Conservation (phyloP, 2,113 vertebrate genomes). For the Ondatra zibethicus region DNA sequence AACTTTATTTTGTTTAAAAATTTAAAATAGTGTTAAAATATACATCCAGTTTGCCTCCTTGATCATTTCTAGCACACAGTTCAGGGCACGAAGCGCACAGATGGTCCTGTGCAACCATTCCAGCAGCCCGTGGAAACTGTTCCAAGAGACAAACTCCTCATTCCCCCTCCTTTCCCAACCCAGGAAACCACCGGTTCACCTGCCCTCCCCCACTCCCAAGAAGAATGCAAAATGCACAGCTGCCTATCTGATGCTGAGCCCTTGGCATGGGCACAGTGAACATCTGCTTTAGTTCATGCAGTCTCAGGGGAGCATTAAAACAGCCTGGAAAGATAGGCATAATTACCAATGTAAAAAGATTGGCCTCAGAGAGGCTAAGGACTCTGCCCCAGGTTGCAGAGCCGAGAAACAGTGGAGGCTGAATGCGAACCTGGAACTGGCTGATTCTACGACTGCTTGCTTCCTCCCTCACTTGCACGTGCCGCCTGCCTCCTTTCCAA, state of each 20-base stretch:
- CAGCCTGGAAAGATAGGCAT: background rate
- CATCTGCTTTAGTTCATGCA: background rate
- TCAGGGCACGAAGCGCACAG: background rate
- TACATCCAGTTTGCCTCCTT: background rate
- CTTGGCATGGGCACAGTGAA: background rate
- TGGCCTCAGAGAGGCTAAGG: background rate
- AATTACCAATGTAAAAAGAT: background rate
- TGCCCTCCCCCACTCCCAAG: background rate
- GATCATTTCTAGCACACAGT: background rate
- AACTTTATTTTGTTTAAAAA: background rate
- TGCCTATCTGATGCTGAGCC: background rate
- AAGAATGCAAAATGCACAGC: background rate
- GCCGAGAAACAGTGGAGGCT: background rate
- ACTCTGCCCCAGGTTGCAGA: background rate
- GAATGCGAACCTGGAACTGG: background rate
- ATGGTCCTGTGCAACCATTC: rapidly evolving
- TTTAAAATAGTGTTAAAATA: background rate
- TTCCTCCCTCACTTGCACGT: background rate
- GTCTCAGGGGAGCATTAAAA: background rate
- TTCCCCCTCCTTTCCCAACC: too few species aligned
- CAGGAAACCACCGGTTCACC: background rate
- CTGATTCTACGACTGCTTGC: background rate
- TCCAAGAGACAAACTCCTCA: background rate
- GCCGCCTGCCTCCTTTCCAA: background rate
- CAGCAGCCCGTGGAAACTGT: background rate